These are phyloP conservation scores for Liasis olivaceus DNA, from an alignment of 2,797 vertebrate genomes.

Conservation along the genomic window DNA sequence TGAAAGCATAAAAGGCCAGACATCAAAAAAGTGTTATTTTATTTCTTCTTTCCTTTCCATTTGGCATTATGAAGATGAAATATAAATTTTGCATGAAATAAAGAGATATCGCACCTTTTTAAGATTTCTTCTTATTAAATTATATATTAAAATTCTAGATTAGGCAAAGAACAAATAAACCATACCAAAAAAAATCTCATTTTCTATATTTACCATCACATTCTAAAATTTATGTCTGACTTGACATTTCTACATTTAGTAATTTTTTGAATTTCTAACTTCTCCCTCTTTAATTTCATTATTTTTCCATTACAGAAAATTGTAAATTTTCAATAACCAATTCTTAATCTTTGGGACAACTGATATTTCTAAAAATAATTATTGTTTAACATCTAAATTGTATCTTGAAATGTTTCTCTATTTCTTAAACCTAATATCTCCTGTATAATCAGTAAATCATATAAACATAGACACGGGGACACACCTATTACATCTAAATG, in stretches of 20 bases:
- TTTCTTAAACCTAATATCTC: neutral
- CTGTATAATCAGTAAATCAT: neutral
- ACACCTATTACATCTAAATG: neutral
- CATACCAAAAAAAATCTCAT: neutral
- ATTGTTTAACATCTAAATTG: neutral
- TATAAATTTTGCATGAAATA: neutral
- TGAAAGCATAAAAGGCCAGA: slow-evolving; percentile 50
- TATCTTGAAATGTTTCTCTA: neutral
- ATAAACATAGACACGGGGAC: neutral
- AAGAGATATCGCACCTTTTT: neutral
- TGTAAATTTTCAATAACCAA: neutral
- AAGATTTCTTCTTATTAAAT: neutral
- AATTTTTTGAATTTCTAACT: neutral
- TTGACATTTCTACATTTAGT: neutral
- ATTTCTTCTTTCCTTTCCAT: neutral
- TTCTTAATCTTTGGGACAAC: neutral
- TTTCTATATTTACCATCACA: neutral
- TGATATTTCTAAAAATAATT: neutral
- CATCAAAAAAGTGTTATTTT: neutral
- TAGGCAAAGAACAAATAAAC: neutral
- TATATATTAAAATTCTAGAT: neutral
- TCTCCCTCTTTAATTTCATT: neutral
- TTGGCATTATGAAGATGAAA: neutral
- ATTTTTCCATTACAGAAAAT: neutral
- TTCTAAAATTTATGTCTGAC: neutral